phyloP scores from a whole-genome alignment of 1,140 invertebrate genomes.

The Heliconius nattereri region DNA sequence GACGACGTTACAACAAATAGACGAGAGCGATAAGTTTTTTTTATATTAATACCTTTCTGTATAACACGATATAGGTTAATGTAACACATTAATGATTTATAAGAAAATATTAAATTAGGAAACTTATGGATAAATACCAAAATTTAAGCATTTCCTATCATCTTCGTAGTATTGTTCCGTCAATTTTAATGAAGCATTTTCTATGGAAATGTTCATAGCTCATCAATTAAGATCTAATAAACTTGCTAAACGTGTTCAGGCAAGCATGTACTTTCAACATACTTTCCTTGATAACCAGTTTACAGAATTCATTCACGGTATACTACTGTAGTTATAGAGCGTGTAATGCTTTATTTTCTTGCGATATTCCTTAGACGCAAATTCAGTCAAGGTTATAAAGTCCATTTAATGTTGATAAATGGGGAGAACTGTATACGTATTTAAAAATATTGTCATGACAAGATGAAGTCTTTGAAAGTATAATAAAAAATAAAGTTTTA shows the following conservation, averaged over 20 bases:
- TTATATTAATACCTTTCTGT: neutral
- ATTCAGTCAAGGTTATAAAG: neutral
- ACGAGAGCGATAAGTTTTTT: slow-evolving; percentile 20
- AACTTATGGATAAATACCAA: neutral
- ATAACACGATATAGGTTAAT: slow-evolving; percentile 1
- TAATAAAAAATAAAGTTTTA: neutral
- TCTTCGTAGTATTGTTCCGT: neutral
- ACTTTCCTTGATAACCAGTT: slow-evolving; percentile 32
- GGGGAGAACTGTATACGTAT: neutral
- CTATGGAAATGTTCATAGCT: slow-evolving; percentile 17
- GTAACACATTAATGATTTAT: slow-evolving; percentile 10
- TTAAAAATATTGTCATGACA: no score
- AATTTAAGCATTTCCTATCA: neutral
- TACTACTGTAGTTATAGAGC: neutral
- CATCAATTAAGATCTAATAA: slow-evolving; percentile 26
- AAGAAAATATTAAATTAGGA: neutral
- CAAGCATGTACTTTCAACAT: slow-evolving; percentile 26
- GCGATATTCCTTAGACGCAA: neutral
- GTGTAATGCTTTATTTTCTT: slow-evolving; percentile 1
- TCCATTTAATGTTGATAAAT: neutral
- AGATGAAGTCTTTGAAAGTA: no score
- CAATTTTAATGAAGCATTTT: neutral
- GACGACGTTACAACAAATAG: slow-evolving; percentile 61
- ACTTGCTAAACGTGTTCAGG: slow-evolving; percentile 27
- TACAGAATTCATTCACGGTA: slow-evolving; percentile 24